These are phyloP conservation scores for Heteromyza rotundicornis DNA, from an alignment of 2,888 invertebrate species.

Conservation along the genomic window DNA sequence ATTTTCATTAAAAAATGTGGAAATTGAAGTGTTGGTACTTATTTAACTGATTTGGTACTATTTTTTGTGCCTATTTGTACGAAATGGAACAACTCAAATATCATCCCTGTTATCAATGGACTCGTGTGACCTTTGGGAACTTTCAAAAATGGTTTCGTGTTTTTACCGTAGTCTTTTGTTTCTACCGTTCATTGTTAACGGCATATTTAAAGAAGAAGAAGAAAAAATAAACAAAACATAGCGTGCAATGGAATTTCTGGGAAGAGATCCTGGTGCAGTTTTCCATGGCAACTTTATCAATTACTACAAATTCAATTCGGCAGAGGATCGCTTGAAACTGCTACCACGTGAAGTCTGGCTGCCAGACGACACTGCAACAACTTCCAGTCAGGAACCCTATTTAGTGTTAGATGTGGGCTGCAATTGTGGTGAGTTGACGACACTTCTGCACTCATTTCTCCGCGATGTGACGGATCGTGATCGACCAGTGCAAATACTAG, in stretches of 20 bases:
- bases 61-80: too few relatives aligned
- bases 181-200: too few relatives aligned
- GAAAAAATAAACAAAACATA: too few relatives aligned
- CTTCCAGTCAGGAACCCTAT: slow-evolving; percentile 48
- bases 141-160: too few relatives aligned
- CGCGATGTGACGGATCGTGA: slow-evolving; percentile 28
- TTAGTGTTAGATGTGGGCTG: slow-evolving; percentile 69
- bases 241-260: slow-evolving; percentile 54
- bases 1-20: too few relatives aligned
- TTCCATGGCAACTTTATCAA: slow-evolving; percentile 85
- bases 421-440: slow-evolving; percentile 80
- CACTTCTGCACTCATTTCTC: slow-evolving; percentile 43
- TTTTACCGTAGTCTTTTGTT: too few relatives aligned
- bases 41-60: too few relatives aligned
- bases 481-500: slow-evolving; percentile 65
- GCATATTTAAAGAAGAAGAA: too few relatives aligned
- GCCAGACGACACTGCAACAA: slow-evolving; percentile 36
- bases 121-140: too few relatives aligned
- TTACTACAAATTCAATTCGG: slow-evolving; percentile 82
- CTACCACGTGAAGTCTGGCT: slow-evolving; percentile 66
- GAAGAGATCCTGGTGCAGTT: slow-evolving; percentile 76
- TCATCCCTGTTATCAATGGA: too few relatives aligned
- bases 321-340: slow-evolving; percentile 70
- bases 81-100: too few relatives aligned
- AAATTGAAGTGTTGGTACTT: too few relatives aligned